These are phyloP conservation scores for Hycleus cichorii DNA, from an alignment of 1,140 invertebrate genomes.

Conservation along the genomic window DNA sequence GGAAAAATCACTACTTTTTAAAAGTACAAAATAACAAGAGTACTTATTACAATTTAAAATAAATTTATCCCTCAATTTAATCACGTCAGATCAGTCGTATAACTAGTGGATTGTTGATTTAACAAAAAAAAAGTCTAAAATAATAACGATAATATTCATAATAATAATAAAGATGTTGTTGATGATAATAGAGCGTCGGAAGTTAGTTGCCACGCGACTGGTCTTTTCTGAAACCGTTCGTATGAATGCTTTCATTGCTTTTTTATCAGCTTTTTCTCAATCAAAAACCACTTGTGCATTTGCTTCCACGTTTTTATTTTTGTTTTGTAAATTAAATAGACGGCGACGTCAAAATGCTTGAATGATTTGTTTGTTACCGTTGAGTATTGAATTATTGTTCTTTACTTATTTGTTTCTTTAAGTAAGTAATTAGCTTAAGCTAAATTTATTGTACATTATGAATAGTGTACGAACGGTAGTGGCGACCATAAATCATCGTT, in stretches of 20 bases:
- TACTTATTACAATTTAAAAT: too few species aligned
- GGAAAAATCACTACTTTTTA: not conserved
- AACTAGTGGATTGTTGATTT: not conserved
- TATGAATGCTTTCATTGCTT: constrained; percentile 33
- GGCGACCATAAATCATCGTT: too few species aligned
- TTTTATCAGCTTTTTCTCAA: constrained; percentile 26
- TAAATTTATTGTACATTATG: too few species aligned
- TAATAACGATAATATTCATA: constrained; percentile 26
- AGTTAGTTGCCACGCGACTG: constrained; percentile 55
- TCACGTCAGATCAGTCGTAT: constrained; percentile 36
- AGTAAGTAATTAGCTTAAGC: too few species aligned
- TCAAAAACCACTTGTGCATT: constrained; percentile 28
- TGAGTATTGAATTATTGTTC: too few species aligned
- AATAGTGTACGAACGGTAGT: too few species aligned
- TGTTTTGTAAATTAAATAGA: constrained; percentile 1
- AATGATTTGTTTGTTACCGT: not conserved
- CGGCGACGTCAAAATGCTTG: constrained; percentile 16
- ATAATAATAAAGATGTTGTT: not conserved
- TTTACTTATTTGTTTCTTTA: too few species aligned
- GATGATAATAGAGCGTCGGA: constrained; percentile 16
- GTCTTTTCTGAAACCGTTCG: constrained; percentile 57
- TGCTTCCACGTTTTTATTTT: constrained; percentile 15
- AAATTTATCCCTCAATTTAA: constrained; percentile 11
- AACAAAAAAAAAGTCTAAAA: not conserved
- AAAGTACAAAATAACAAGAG: too few species aligned